Conservation (phyloP, 2,797 vertebrate genomes). For the Hipposideros larvatus region DNA sequence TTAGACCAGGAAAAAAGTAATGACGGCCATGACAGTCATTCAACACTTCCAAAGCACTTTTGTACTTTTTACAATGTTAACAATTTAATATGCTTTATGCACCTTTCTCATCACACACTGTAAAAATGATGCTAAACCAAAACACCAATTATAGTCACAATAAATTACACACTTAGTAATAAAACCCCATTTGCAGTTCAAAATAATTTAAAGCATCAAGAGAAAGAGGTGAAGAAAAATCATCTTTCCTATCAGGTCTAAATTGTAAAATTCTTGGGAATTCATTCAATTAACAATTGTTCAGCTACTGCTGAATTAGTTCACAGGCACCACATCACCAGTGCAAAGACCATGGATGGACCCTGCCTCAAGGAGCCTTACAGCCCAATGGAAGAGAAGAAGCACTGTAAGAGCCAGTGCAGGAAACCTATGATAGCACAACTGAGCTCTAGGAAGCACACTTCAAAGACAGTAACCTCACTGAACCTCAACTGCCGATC, state of each 20-base stretch:
- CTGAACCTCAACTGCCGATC: background rate
- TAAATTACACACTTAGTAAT: constrained; percentile 21
- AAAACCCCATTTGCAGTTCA: constrained; percentile 45
- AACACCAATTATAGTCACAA: constrained; percentile 6
- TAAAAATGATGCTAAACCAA: constrained; percentile 30
- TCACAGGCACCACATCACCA: background rate
- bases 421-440: background rate
- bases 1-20: background rate
- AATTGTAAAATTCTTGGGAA: background rate
- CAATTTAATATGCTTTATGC: background rate
- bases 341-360: background rate
- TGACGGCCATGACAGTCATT: background rate
- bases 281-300: background rate
- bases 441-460: background rate
- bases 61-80: constrained; percentile 49
- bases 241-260: background rate
- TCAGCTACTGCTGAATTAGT: background rate
- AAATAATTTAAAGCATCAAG: constrained; percentile 57
- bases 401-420: background rate
- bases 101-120: constrained; percentile 39
- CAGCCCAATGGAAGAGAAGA: background rate
- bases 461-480: background rate
- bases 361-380: background rate
- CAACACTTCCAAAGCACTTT: constrained; percentile 47
- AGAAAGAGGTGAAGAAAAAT: constrained; percentile 21